Evolutionary conservation across 2,113 vertebrate genomes (phyloP).

Genomic region (Anhinga rufa): DNA sequence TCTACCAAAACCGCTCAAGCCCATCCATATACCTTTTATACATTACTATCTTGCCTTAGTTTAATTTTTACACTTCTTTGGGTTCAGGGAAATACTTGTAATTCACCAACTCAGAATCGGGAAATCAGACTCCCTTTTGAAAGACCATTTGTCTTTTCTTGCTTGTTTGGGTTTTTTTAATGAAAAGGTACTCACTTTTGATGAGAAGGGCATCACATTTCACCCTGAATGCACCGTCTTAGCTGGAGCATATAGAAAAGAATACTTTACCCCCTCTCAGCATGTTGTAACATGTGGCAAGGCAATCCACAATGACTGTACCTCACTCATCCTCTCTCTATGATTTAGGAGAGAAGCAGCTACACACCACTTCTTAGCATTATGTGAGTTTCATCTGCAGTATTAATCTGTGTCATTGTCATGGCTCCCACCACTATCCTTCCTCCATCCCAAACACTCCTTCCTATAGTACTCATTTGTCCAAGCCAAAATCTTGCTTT

Average conservation of each 20-base stretch:
- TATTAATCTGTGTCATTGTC: not conserved
- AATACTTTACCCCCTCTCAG: not conserved
- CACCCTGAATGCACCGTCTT: not conserved
- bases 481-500: not conserved
- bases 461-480: not conserved
- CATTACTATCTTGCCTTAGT: not conserved
- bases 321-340: not conserved
- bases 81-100: not conserved
- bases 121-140: not conserved
- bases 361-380: not conserved
- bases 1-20: not conserved
- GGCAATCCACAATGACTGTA: not conserved
- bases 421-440: not conserved
- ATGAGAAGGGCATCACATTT: not conserved
- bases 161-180: not conserved
- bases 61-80: not conserved
- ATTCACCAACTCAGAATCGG: not conserved
- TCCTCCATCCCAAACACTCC: not conserved
- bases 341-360: not conserved
- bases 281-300: not conserved
- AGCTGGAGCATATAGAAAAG: not conserved
- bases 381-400: not conserved
- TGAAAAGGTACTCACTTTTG: not conserved
- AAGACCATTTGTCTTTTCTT: not conserved
- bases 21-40: not conserved